Evolutionary conservation across 1,140 invertebrate genomes (phyloP).

Genomic region (Patella vulgata): DNA sequence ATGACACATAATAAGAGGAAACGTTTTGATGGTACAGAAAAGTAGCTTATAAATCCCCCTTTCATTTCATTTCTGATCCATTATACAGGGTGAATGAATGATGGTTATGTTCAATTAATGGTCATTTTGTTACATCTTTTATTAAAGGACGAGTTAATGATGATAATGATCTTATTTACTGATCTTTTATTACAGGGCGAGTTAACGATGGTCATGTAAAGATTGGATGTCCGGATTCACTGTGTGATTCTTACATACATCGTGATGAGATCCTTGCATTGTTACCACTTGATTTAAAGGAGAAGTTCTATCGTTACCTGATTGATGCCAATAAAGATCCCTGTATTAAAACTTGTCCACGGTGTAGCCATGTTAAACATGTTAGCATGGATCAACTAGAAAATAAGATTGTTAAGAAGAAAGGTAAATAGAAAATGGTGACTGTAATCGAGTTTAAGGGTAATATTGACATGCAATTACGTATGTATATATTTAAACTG

Average conservation of each 20-base stretch:
- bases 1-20: too few species aligned
- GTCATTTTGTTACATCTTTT: too few species aligned
- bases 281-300: constrained; percentile 51
- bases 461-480: too few species aligned
- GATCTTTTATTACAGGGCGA: constrained; percentile 27
- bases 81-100: too few species aligned
- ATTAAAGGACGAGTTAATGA: constrained; percentile 46
- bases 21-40: too few species aligned
- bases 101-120: too few species aligned
- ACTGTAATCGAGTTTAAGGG: background rate
- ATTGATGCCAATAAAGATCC: constrained; percentile 64
- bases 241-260: constrained; percentile 57
- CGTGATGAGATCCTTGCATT: constrained; percentile 62
- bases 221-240: constrained; percentile 60
- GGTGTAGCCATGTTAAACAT: constrained; percentile 56
- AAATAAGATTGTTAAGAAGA: constrained; percentile 2
- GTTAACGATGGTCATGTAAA: constrained; percentile 56
- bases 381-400: constrained; percentile 18
- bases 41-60: too few species aligned
- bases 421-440: background rate
- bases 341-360: constrained; percentile 65
- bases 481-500: too few species aligned
- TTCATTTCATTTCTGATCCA: too few species aligned
- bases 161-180: too few species aligned
- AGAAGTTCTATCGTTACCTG: constrained; percentile 62